phyloP scores from a whole-genome alignment of 2,113 vertebrate species.

The Fulmarus glacialis region DNA sequence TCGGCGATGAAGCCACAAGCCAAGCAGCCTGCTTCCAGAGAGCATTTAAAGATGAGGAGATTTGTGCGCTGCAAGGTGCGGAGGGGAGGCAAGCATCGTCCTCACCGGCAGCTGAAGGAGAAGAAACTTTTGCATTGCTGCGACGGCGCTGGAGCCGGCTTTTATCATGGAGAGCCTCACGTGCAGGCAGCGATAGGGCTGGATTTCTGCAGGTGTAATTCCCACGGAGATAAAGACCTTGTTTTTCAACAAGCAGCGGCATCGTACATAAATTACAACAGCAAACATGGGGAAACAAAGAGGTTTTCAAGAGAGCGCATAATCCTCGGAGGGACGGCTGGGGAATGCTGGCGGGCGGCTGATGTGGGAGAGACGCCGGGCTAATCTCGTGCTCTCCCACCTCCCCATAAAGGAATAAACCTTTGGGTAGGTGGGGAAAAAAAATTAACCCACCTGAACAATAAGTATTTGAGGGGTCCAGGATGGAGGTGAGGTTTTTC shows the following conservation, averaged over 20 bases:
- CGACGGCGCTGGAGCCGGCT: fast-evolving
- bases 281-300: conserved; percentile 43
- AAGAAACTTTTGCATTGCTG: background rate
- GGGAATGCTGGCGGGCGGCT: fast-evolving
- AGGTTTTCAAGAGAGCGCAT: background rate
- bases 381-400: background rate
- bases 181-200: background rate
- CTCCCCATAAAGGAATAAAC: background rate
- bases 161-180: background rate
- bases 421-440: background rate
- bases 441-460: background rate
- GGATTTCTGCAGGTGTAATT: conserved; percentile 43
- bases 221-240: conserved; percentile 44
- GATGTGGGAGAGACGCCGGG: background rate
- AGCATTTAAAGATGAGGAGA: background rate
- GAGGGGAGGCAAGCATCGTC: background rate
- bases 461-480: background rate
- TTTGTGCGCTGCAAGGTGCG: background rate
- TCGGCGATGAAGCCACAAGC: fast-evolving
- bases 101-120: background rate
- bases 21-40: background rate
- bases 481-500: background rate
- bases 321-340: background rate
- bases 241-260: conserved; percentile 1
- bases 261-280: background rate